These are phyloP conservation scores for Reticulitermes lucifugus DNA, from an alignment of 2,888 invertebrate species.

Conservation along the genomic window DNA sequence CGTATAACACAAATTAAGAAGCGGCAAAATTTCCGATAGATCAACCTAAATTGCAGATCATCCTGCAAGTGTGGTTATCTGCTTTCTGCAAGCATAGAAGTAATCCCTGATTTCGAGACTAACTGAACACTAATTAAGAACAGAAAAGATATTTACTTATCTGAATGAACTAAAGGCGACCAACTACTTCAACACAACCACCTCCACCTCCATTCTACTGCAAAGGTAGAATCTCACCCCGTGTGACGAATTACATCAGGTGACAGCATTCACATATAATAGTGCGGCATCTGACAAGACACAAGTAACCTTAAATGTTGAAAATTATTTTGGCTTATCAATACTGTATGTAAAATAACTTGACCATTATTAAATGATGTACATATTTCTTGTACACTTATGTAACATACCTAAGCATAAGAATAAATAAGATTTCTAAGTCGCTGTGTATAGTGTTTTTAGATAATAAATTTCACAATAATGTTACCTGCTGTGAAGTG, in stretches of 20 bases:
- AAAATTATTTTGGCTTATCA: not conserved
- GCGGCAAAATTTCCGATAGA: no score
- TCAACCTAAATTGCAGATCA: no score
- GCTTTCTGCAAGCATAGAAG: no score
- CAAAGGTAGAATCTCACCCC: not conserved
- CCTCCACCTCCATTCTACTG: not conserved
- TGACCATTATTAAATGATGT: slow-evolving; percentile 22
- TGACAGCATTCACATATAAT: not conserved
- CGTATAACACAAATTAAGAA: no score
- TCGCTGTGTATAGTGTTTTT: not conserved
- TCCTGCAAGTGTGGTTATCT: no score
- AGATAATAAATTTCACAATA: not conserved
- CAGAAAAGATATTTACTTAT: no score
- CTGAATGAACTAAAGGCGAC: no score
- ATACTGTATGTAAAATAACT: not conserved
- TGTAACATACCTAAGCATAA: not conserved
- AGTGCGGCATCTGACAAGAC: not conserved
- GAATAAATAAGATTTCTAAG: not conserved
- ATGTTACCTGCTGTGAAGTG: no score
- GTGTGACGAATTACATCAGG: not conserved
- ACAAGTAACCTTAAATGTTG: not conserved
- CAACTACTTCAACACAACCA: not conserved
- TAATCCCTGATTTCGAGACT: no score
- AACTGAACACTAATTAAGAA: no score
- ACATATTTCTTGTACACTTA: slow-evolving; percentile 36